Conservation (phyloP, 1,140 invertebrate species). For the Samia ricini region DNA sequence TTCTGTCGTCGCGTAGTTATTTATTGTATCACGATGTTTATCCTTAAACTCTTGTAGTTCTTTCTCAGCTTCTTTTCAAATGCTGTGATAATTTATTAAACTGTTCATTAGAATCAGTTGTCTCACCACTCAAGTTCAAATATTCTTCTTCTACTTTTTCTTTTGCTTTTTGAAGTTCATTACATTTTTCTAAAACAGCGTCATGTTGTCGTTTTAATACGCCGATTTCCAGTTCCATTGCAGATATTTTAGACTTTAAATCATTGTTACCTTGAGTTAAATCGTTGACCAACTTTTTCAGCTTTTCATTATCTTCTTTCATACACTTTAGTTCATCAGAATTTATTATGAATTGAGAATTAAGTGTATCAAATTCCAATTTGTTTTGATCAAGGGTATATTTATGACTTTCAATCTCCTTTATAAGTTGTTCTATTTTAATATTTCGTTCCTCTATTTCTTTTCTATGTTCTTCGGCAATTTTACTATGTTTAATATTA, state of each 20-base stretch:
- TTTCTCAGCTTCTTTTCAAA: slow-evolving; percentile 70
- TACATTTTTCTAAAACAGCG: slow-evolving; percentile 59
- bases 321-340: slow-evolving; percentile 64
- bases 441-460: slow-evolving; percentile 69
- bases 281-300: slow-evolving; percentile 61
- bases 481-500: slow-evolving; percentile 67
- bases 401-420: slow-evolving; percentile 76
- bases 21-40: slow-evolving; percentile 63
- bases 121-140: slow-evolving; percentile 64
- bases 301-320: slow-evolving; percentile 64
- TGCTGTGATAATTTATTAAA: slow-evolving; percentile 68
- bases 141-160: slow-evolving; percentile 73
- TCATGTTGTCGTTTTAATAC: slow-evolving; percentile 65
- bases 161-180: slow-evolving; percentile 68
- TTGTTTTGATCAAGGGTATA: slow-evolving; percentile 71
- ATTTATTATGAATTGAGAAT: slow-evolving; percentile 59
- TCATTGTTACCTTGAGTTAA: slow-evolving; percentile 54
- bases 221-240: slow-evolving; percentile 70
- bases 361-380: slow-evolving; percentile 60
- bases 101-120: slow-evolving; percentile 73
- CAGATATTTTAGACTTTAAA: slow-evolving; percentile 54
- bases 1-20: slow-evolving; percentile 60
- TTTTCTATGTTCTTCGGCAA: slow-evolving; percentile 70
- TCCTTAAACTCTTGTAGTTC: slow-evolving; percentile 69
- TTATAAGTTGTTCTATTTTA: slow-evolving; percentile 67